Conservation (phyloP, 2,797 vertebrate species). For the Capromys pilorides region DNA sequence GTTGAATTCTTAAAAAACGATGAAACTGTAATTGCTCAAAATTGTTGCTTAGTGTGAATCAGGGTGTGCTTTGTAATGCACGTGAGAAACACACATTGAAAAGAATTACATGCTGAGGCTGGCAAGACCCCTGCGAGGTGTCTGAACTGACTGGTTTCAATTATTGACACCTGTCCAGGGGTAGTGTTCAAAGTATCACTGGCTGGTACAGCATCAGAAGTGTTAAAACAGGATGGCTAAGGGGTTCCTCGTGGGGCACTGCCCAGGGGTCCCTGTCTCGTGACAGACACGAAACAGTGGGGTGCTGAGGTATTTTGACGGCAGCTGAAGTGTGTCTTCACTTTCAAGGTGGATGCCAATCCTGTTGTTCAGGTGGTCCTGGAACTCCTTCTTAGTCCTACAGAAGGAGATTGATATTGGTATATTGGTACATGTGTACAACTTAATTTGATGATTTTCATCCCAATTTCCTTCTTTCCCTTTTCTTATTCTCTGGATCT, state of each 20-base stretch:
- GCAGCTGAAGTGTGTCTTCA: background rate
- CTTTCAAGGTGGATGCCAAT: background rate
- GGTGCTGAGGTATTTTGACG: background rate
- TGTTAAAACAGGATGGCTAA: background rate
- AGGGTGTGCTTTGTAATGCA: background rate
- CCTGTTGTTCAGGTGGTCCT: background rate
- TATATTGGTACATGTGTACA: background rate
- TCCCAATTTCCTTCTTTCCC: background rate
- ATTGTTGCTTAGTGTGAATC: background rate
- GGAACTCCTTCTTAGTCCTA: background rate
- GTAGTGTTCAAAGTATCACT: background rate
- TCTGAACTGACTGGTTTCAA: background rate
- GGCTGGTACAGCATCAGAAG: background rate
- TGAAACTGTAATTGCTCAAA: background rate
- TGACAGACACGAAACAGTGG: background rate
- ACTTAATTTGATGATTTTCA: background rate
- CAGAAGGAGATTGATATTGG: background rate
- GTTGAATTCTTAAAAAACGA: background rate
- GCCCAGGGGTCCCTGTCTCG: background rate
- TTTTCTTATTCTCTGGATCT: background rate
- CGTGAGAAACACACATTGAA: background rate
- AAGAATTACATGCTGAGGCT: fast-evolving
- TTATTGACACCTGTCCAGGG: background rate
- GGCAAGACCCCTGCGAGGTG: fast-evolving
- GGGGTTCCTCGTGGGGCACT: fast-evolving